Percentiles rank a stretch among this genome's conserved stretches.
Conservation (phyloP, 1,140 invertebrate genomes). For the Macrostomum lignano region DNA sequence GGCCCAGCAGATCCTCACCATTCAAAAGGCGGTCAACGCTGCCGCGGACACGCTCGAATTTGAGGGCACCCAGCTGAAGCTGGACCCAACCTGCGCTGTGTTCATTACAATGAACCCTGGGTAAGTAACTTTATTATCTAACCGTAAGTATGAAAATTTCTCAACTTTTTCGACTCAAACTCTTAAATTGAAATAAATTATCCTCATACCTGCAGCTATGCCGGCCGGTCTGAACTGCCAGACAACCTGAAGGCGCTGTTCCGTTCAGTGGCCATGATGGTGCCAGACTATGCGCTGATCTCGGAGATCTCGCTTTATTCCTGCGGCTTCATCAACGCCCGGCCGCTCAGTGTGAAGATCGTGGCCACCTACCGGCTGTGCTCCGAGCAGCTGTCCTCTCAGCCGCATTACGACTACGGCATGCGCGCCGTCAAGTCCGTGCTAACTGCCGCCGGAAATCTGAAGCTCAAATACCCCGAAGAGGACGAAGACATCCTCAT, state of each 20-base stretch:
- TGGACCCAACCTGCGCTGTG: slow-evolving; percentile 28
- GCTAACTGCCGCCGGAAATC: slow-evolving; percentile 47
- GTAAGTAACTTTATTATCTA: too few relatives aligned
- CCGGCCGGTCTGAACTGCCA: slow-evolving; percentile 27
- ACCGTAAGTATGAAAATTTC: too few relatives aligned
- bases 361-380: slow-evolving; percentile 69
- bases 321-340: slow-evolving; percentile 61
- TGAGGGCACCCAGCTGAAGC: slow-evolving; percentile 25
- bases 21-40: slow-evolving; percentile 47
- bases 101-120: slow-evolving; percentile 31
- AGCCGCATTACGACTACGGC: slow-evolving; percentile 84
- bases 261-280: slow-evolving; percentile 86
- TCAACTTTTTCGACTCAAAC: too few relatives aligned
- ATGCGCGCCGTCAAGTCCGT: slow-evolving; percentile 34
- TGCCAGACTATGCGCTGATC: slow-evolving; percentile 73
- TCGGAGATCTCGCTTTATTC: slow-evolving; percentile 74
- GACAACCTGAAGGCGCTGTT: slow-evolving; percentile 44
- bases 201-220: too few relatives aligned
- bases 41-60: slow-evolving; percentile 26
- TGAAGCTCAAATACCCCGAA: slow-evolving; percentile 35
- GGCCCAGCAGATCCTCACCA: slow-evolving; percentile 58
- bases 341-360: slow-evolving; percentile 63
- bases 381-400: slow-evolving; percentile 69
- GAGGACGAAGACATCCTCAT: slow-evolving; percentile 43
- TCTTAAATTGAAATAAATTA: too few relatives aligned